These are phyloP conservation scores for Pomatostomus ruficeps DNA, from an alignment of 2,113 vertebrate species.

Conservation along the genomic window DNA sequence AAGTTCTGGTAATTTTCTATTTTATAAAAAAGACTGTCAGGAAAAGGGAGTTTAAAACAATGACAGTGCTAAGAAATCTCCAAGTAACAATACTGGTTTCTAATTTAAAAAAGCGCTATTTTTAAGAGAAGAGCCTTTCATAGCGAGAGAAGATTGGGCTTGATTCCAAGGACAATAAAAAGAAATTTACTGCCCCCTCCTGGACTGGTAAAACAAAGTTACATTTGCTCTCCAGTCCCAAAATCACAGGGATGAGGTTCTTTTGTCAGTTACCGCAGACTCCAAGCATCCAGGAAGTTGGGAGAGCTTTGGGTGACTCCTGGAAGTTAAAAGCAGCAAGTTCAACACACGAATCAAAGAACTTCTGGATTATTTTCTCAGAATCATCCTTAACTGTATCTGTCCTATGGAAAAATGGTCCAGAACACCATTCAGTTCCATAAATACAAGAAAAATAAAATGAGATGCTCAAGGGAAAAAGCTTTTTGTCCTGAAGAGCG, in stretches of 20 bases:
- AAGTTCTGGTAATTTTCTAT: neutral
- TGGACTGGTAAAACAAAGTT: conserved; percentile 40
- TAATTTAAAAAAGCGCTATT: neutral
- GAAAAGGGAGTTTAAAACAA: neutral
- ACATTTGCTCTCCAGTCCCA: neutral
- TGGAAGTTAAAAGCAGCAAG: neutral
- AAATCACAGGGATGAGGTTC: neutral
- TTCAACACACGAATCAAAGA: neutral
- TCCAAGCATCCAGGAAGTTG: accelerated
- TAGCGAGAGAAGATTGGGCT: neutral
- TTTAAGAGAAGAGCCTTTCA: neutral
- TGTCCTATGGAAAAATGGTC: neutral
- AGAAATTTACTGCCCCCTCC: conserved; percentile 73
- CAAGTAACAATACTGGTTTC: neutral
- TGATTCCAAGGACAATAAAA: conserved; percentile 35
- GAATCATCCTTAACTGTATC: neutral
- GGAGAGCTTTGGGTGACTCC: neutral
- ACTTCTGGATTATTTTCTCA: neutral
- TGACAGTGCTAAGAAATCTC: neutral
- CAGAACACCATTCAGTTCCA: neutral
- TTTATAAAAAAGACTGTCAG: neutral
- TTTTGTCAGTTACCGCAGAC: neutral
- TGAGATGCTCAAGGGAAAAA: neutral
- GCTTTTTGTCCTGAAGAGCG: neutral
- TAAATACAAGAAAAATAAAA: neutral